These are phyloP conservation scores for Lateolabrax maculatus DNA, from an alignment of 2,797 vertebrate species.

Conservation along the genomic window DNA sequence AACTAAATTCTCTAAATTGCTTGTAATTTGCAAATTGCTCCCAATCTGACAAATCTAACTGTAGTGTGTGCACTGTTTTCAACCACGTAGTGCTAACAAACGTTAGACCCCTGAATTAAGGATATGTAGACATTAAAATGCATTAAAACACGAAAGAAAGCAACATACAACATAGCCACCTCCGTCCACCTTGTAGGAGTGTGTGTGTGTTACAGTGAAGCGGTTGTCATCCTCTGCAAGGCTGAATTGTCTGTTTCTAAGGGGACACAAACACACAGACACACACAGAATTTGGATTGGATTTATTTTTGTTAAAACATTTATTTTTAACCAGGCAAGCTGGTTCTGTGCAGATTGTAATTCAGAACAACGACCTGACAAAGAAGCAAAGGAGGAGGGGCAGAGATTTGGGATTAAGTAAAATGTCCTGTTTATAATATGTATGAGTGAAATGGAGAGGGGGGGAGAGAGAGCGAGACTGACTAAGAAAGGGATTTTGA, in stretches of 20 bases:
- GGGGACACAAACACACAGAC: constrained; percentile 8
- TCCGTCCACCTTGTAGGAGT: neutral
- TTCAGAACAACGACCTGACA: constrained; percentile 33
- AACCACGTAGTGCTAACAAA: neutral
- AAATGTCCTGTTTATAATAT: constrained; percentile 53
- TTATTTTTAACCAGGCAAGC: constrained; percentile 35
- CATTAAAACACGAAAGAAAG: neutral
- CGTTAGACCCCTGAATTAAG: neutral
- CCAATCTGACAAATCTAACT: neutral
- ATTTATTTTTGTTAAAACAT: constrained; percentile 31
- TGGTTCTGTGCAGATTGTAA: constrained; percentile 43
- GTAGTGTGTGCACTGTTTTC: neutral
- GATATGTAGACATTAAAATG: neutral
- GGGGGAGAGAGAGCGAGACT: neutral
- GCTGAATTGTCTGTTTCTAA: neutral
- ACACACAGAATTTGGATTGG: neutral
- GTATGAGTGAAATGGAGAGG: constrained; percentile 34
- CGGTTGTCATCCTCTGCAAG: neutral
- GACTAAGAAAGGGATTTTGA: constrained; percentile 39
- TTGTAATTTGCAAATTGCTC: neutral
- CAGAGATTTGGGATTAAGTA: constrained; percentile 61
- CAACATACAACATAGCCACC: neutral
- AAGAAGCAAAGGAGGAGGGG: constrained; percentile 34
- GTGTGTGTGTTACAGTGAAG: constrained; percentile 12
- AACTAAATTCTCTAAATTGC: neutral